Conservation (phyloP, 1,140 invertebrate species). For the Euschistus heros region DNA sequence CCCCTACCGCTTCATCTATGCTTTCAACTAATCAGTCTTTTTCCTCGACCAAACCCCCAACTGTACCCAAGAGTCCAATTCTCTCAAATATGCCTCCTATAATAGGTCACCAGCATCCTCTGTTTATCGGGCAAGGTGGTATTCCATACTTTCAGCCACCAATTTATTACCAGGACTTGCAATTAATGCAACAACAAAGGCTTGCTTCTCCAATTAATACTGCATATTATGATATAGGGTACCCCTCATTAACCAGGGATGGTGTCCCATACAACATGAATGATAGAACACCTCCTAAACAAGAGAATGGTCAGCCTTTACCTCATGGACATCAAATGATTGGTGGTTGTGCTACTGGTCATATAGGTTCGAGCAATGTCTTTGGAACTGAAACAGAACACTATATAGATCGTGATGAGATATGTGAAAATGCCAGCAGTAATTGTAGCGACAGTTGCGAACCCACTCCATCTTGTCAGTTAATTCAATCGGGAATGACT, state of each 20-base stretch:
- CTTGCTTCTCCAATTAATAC: neutral
- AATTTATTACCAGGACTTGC: slow-evolving; percentile 2
- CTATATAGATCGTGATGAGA: too few species aligned
- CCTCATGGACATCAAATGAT: too few species aligned
- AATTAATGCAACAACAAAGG: slow-evolving; percentile 1
- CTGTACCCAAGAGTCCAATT: neutral
- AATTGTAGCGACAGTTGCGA: too few species aligned
- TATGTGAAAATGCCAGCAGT: too few species aligned
- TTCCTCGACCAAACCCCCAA: neutral
- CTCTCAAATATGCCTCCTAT: neutral
- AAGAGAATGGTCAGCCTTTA: too few species aligned
- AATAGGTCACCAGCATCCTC: neutral
- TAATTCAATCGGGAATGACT: too few species aligned
- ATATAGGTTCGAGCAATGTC: too few species aligned
- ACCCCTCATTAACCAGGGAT: neutral
- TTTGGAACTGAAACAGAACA: too few species aligned
- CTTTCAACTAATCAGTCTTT: neutral
- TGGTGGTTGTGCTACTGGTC: too few species aligned
- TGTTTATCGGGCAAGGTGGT: slow-evolving; percentile 1
- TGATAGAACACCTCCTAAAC: neutral
- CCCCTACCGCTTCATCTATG: too few species aligned
- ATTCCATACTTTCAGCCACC: slow-evolving; percentile 1
- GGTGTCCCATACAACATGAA: neutral
- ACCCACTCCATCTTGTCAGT: too few species aligned
- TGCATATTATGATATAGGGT: neutral